These are phyloP conservation scores for Onychorhynchus coronatus DNA, from an alignment of 2,113 vertebrate genomes.

Conservation along the genomic window DNA sequence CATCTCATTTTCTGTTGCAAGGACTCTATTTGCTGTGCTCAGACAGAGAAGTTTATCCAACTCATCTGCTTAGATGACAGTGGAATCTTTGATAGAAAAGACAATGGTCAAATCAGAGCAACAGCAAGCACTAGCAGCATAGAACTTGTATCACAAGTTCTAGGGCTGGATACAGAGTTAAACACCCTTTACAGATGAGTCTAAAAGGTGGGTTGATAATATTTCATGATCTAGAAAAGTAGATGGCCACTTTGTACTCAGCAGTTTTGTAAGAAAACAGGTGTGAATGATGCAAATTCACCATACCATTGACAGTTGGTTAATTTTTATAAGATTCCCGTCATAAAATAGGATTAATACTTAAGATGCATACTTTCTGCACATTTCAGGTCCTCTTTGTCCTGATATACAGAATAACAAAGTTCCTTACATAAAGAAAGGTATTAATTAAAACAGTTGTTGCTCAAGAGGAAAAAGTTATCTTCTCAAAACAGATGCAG, in stretches of 20 bases:
- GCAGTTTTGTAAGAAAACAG: not conserved
- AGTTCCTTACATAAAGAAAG: not conserved
- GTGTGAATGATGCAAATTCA: not conserved
- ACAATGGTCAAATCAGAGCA: not conserved
- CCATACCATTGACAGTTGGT: not conserved
- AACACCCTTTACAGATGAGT: not conserved
- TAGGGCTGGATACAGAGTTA: not conserved
- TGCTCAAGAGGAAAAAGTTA: not conserved
- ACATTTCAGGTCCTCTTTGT: not conserved
- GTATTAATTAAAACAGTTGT: not conserved
- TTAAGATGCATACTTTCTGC: not conserved
- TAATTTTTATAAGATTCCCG: not conserved
- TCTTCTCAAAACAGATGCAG: not conserved
- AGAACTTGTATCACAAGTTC: not conserved
- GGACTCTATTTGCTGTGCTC: not conserved
- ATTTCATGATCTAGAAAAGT: not conserved
- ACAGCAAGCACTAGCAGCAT: not conserved
- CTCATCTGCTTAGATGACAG: not conserved
- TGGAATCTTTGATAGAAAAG: not conserved
- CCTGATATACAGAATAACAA: not conserved
- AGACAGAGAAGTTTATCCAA: not conserved
- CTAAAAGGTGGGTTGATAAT: not conserved
- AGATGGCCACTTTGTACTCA: not conserved
- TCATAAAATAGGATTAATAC: not conserved
- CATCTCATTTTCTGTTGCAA: constrained; percentile 28